A percentile compares a stretch with the other conserved stretches of the same genome.
Conservation (phyloP, 2,113 vertebrate species). For the Pelmatolapia mariae region DNA sequence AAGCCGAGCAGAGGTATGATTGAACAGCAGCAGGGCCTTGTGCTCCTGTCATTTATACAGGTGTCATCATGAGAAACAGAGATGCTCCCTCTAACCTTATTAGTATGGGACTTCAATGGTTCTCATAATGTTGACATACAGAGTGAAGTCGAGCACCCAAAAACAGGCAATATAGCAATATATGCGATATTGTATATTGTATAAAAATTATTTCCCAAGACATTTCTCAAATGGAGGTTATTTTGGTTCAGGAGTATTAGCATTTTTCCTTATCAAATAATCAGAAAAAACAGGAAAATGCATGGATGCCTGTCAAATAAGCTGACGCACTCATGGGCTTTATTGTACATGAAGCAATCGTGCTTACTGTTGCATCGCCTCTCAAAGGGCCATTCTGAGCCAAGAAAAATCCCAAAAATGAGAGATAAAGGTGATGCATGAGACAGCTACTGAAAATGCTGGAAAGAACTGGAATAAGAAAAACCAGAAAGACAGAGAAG, state of each 20-base stretch:
- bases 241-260: not conserved
- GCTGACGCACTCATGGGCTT: not conserved
- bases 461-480: not conserved
- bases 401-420: not conserved
- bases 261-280: not conserved
- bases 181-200: not conserved
- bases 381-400: not conserved
- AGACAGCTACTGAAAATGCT: not conserved
- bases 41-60: slow-evolving; percentile 59
- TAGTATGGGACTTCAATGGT: slow-evolving; percentile 48
- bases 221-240: not conserved
- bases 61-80: slow-evolving; percentile 58
- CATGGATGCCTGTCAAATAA: not conserved
- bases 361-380: not conserved
- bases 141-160: not conserved
- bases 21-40: slow-evolving; percentile 42
- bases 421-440: not conserved
- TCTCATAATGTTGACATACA: slow-evolving; percentile 31
- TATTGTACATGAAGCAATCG: not conserved
- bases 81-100: slow-evolving; percentile 64
- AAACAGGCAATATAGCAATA: not conserved
- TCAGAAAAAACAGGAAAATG: not conserved
- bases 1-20: slow-evolving; percentile 58
- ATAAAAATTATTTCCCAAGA: not conserved
- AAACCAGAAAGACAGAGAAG: not conserved